phyloP scores from a whole-genome alignment of 1,140 invertebrate genomes.

The Charaxes varanes region DNA sequence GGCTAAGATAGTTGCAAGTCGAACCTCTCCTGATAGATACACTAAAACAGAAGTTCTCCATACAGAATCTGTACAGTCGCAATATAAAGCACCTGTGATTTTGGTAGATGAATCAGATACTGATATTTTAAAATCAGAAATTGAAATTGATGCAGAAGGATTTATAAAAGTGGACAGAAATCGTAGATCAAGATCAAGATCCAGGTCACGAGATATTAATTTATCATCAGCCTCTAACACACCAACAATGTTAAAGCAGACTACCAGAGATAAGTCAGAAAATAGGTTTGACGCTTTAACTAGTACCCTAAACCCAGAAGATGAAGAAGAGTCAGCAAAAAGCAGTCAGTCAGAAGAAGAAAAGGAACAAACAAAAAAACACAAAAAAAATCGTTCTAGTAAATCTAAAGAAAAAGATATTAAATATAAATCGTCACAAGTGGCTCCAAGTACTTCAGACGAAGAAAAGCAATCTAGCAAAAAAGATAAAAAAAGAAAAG shows the following conservation, averaged over 20 bases:
- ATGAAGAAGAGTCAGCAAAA: conserved; percentile 31
- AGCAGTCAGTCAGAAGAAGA: conserved; percentile 32
- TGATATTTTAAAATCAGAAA: conserved; percentile 33
- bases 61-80: conserved; percentile 11
- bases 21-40: conserved; percentile 37
- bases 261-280: conserved; percentile 44
- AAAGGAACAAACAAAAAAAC: conserved; percentile 27
- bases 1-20: conserved; percentile 67
- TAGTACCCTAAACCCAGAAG: conserved; percentile 34
- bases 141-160: conserved; percentile 56
- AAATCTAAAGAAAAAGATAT: conserved; percentile 54
- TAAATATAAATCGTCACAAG: conserved; percentile 20
- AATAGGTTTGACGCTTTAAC: conserved; percentile 55
- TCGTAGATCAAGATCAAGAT: conserved; percentile 62
- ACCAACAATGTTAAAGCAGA: conserved; percentile 15
- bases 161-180: conserved; percentile 63
- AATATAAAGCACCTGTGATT: conserved; percentile 50
- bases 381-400: conserved; percentile 34
- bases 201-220: conserved; percentile 53
- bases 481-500: conserved; percentile 51
- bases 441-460: conserved; percentile 26
- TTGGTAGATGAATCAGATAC: conserved; percentile 53
- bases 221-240: conserved; percentile 37
- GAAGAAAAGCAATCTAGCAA: conserved; percentile 40
- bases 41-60: conserved; percentile 16